Percentiles rank a stretch among this genome's conserved stretches.
These are phyloP conservation scores for Ceratothoa steindachneri DNA, from an alignment of 2,888 invertebrate genomes.

Conservation along the genomic window DNA sequence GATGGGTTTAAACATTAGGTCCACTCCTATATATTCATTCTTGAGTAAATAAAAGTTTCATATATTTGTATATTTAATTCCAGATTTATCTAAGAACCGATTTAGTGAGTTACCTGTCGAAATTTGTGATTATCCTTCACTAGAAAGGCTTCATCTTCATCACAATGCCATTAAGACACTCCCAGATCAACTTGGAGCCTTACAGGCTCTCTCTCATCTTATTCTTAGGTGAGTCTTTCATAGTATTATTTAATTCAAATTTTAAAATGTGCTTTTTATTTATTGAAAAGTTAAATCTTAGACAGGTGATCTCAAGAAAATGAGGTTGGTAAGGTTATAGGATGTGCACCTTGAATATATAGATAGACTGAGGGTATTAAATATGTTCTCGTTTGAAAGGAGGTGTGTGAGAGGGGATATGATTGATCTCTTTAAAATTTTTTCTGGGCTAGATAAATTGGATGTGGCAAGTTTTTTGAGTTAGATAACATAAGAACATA, in stretches of 20 bases:
- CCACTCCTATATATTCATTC: no score
- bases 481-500: no score
- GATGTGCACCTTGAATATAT: no score
- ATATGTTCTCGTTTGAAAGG: no score
- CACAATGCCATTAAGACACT: constrained; percentile 85
- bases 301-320: no score
- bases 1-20: no score
- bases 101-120: constrained; percentile 86
- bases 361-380: no score
- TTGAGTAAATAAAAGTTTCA: background rate
- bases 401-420: no score
- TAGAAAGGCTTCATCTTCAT: constrained; percentile 82
- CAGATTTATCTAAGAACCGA: constrained; percentile 81
- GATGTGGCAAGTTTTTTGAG: no score
- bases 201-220: constrained; percentile 81
- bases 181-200: constrained; percentile 74
- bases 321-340: no score
- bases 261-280: background rate
- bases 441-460: no score
- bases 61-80: background rate
- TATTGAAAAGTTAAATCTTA: background rate
- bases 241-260: background rate
- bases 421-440: no score
- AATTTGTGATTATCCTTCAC: constrained; percentile 77
- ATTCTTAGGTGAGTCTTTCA: constrained; percentile 68